Evolutionary conservation across 2,113 vertebrate genomes (phyloP).

Genomic region (Eulemur macaco): DNA sequence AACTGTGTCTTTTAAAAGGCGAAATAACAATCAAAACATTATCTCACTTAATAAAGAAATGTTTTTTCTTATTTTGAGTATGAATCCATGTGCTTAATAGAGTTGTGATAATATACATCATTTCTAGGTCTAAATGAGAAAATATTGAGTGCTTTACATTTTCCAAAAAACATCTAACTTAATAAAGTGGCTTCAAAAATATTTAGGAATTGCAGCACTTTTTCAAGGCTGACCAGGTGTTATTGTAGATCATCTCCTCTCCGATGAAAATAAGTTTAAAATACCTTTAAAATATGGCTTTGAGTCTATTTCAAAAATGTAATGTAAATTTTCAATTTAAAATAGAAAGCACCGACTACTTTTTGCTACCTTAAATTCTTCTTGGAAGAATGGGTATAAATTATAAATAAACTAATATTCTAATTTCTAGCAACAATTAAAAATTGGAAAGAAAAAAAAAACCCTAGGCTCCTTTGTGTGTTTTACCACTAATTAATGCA

Average conservation of each 20-base stretch:
- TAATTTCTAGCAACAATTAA: background rate
- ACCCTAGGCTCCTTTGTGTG: background rate
- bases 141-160: background rate
- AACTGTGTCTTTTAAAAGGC: background rate
- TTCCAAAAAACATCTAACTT: background rate
- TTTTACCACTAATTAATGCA: background rate
- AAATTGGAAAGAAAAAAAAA: background rate
- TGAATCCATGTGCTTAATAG: background rate
- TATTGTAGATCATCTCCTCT: background rate
- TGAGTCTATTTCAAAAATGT: background rate
- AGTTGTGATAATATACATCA: background rate
- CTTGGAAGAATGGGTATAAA: background rate
- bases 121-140: background rate
- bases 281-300: background rate
- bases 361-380: slow-evolving; percentile 35
- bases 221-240: background rate
- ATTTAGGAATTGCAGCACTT: background rate
- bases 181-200: slow-evolving; percentile 24
- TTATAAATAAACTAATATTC: slow-evolving; percentile 26
- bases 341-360: background rate
- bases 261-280: background rate
- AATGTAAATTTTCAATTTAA: slow-evolving; percentile 23
- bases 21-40: slow-evolving; percentile 4
- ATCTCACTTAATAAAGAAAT: slow-evolving; percentile 9
- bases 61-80: slow-evolving; percentile 28